Evolutionary conservation across 2,888 invertebrate species (phyloP).

Genomic region (Lamellibrachia satsuma): DNA sequence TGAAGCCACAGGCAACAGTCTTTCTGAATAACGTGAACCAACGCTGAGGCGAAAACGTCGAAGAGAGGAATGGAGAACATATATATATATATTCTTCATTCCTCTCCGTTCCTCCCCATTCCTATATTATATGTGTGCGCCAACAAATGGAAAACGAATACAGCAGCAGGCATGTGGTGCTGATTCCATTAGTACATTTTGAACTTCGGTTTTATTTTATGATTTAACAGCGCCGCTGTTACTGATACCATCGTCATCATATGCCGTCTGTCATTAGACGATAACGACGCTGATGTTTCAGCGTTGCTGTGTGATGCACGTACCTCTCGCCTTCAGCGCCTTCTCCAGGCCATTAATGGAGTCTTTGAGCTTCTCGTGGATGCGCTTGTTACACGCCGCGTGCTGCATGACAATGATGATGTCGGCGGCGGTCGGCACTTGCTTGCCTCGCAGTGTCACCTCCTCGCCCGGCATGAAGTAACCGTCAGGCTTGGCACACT

Average conservation of each 20-base stretch:
- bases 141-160: not conserved
- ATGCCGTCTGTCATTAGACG: not conserved
- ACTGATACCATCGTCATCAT: not conserved
- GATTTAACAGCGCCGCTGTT: not conserved
- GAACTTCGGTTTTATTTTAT: not conserved
- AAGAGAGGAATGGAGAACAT: not conserved
- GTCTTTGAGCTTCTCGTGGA: slow-evolving; percentile 64
- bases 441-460: slow-evolving; percentile 71
- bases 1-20: not conserved
- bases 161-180: not conserved
- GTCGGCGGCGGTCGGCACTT: slow-evolving; percentile 79
- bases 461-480: slow-evolving; percentile 72
- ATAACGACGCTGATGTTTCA: not conserved
- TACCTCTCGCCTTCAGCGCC: slow-evolving; percentile 41
- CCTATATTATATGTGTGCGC: not conserved
- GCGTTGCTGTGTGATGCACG: not conserved
- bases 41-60: not conserved
- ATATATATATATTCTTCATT: too few species aligned
- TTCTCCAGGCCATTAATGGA: slow-evolving; percentile 55
- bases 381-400: slow-evolving; percentile 80
- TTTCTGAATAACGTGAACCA: not conserved
- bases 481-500: slow-evolving; percentile 14
- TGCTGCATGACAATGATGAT: slow-evolving; percentile 84
- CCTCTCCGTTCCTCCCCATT: too few species aligned
- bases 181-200: not conserved